Evolutionary conservation across 2,888 invertebrate species (phyloP), one percentile per base, ranked within the genome.

Genomic region (Lochmaea capreae): DNA sequence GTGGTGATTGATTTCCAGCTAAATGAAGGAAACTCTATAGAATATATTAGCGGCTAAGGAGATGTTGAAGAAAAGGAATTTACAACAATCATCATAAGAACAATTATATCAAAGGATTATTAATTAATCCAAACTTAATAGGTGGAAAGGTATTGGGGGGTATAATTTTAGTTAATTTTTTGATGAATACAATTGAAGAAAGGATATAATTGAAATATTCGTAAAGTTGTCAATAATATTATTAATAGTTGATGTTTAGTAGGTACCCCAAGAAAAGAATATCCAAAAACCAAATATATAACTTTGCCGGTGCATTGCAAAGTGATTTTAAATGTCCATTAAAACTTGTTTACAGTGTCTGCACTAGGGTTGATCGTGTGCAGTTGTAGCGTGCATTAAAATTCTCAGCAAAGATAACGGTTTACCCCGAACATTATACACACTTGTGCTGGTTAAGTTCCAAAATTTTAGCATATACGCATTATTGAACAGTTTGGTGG

Each of bases 401-500:
- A 33, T 70, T 62, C 54, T 54, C 52, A 22, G 68, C 65, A 59
- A 59, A 65, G 69, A 69, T 73, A 52, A 61, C 61, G 61, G 70
- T 67, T 74, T 70, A 66, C 62, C 57, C 73, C 63, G 33, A 71
- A 72, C 75, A 75, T 75, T 75, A 75, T 61, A 67, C 72, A 75
- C 75, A 75, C 70, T 70, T 72, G 75, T 59, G 75, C 66, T 22
- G 49, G 58, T 16, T 61, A 75, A 75, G 46, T 73, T 75, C 57
- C 52, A 39, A 42, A 43, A 74, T 74, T 71, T 74, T 65, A 70
- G 72, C 67, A 63, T 70, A 67, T 72, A 75, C 75, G 75, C 75
- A 75, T 75, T 75, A 75, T 75, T 75, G 75, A 75, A 75, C 67
- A 49, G 66, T 68, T 72, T 46, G 70, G 62, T 65, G 39, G 61